Evolutionary conservation across 2,113 vertebrate genomes (phyloP).

Genomic region (Cettia cetti): DNA sequence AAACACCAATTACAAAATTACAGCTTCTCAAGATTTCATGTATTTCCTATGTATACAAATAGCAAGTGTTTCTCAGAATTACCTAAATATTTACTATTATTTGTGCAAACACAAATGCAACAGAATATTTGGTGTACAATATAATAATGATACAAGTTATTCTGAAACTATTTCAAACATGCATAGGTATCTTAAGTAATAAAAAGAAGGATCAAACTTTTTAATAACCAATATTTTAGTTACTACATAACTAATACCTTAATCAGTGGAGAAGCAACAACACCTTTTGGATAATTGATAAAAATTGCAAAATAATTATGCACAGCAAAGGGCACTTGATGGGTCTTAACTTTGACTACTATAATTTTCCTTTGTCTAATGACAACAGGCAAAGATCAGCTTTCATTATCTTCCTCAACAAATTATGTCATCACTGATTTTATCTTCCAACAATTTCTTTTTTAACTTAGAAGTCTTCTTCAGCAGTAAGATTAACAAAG

Average conservation of each 20-base stretch:
- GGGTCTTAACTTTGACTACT: neutral
- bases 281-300: neutral
- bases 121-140: neutral
- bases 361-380: neutral
- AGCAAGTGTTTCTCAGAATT: neutral
- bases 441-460: slow-evolving; percentile 7
- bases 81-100: neutral
- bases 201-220: neutral
- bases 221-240: neutral
- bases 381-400: neutral
- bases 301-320: neutral
- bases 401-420: neutral
- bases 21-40: neutral
- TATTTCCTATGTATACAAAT: neutral
- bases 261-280: neutral
- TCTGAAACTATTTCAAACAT: neutral
- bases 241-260: neutral
- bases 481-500: slow-evolving; percentile 13
- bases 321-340: neutral
- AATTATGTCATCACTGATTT: neutral
- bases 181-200: neutral
- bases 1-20: neutral
- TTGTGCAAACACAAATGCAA: neutral
- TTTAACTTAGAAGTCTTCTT: slow-evolving; percentile 4
- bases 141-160: neutral